Base-by-base conservation (phyloP, 2,113 vertebrate genomes). In the Nerophis lumbriciformis region DNA sequence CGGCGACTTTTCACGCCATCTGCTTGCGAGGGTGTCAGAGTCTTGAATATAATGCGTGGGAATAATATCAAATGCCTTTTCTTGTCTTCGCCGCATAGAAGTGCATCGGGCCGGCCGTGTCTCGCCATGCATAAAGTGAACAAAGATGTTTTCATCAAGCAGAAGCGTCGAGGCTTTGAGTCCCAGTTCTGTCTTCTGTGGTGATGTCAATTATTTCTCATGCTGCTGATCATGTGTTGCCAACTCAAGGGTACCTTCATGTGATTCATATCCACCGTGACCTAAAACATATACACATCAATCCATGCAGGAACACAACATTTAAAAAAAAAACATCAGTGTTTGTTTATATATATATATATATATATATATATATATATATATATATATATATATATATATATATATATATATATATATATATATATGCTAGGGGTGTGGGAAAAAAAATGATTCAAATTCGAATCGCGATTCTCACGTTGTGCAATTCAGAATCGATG, bases 1-100 rank as follows among this genome's bases (percentile, higher is more conserved):
- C 45, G 21, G 2, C 11, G 48, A 60, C 68, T 68, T 68, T 12
- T 65, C 50, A 48, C 47, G 28, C 60, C 74, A 76, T 68, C 72
- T 77, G 71, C 53, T 4, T 67, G 42, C 51, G n/a, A 16, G 6
- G 55, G 47, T 36, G n/a, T 13, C n/a, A n/a, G 15, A 10, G 9
- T 66, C 54, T 37, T 8, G 42, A 45, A 47, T 65, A 42, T 5
- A 65, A 71, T 42, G 59, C 45, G 72, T 66, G 48, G 16, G 14
- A 68, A 13, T 16, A 10, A 65, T 65, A 73, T 6, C 54, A 48
- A 42, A 45, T 57, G 45, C 48, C 35, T 54, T 19, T 38, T 48
- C 51, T 19, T 35, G 5, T 36, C 37, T 60, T 45, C 11, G 12
- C 21, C 58, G 48, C 45, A 62, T 53, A 42, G 6, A 14, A 53